phyloP scores from a whole-genome alignment of 1,140 invertebrate genomes.

The Subanguina moxae region DNA sequence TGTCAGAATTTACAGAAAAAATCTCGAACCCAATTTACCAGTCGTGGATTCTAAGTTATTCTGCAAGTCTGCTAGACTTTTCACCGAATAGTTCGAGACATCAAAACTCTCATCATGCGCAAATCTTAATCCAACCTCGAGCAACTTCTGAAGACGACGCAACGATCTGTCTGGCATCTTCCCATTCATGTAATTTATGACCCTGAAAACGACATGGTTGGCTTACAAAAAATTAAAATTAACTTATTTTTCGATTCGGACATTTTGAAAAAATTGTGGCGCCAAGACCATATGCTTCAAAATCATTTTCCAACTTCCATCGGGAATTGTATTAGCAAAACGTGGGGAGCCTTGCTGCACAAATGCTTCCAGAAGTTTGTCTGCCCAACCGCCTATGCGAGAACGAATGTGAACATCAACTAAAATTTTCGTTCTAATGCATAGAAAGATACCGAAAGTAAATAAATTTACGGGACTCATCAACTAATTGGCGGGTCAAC shows the following conservation, averaged over 20 bases:
- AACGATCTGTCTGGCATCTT: background rate
- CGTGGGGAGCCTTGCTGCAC: background rate
- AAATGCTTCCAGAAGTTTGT: background rate
- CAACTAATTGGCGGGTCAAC: background rate
- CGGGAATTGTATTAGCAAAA: constrained; percentile 8
- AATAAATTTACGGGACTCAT: background rate
- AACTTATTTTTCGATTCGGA: constrained; percentile 18
- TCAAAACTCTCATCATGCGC: constrained; percentile 1
- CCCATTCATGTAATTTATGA: constrained; percentile 6
- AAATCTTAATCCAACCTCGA: constrained; percentile 13
- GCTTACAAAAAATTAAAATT: background rate
- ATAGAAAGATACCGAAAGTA: too few species aligned
- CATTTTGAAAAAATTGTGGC: constrained; percentile 27
- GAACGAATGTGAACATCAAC: background rate
- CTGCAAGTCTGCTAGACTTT: constrained; percentile 18
- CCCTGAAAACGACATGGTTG: background rate
- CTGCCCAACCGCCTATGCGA: background rate
- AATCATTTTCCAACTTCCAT: constrained; percentile 21
- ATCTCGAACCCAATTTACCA: background rate
- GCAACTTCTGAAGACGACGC: constrained; percentile 4
- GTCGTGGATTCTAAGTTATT: background rate
- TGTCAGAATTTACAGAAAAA: too few species aligned
- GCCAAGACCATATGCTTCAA: constrained; percentile 20
- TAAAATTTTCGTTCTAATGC: background rate
- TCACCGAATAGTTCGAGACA: constrained; percentile 13